These are phyloP conservation scores for Thera obeliscata DNA, from an alignment of 2,888 invertebrate genomes.

Conservation along the genomic window DNA sequence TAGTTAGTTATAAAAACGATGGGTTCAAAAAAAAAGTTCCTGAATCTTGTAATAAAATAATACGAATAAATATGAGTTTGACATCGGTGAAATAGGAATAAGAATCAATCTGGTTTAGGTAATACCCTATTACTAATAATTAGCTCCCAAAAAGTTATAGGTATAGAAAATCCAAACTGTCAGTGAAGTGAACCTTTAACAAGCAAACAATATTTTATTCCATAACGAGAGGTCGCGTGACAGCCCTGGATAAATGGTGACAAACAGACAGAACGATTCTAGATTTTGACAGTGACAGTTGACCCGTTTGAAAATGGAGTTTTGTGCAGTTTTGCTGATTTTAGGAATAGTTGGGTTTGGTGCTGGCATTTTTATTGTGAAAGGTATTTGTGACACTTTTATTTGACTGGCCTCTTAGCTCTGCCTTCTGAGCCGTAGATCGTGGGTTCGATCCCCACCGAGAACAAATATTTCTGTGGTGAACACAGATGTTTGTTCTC, in stretches of 20 bases:
- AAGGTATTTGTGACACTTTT: conserved; percentile 53
- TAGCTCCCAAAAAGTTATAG: too few species aligned
- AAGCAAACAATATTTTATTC: background rate
- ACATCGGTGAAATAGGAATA: too few species aligned
- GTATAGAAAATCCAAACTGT: background rate
- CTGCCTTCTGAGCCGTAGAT: too few species aligned
- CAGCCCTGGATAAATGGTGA: conserved; percentile 46
- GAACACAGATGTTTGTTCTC: too few species aligned
- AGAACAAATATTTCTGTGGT: too few species aligned
- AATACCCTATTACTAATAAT: too few species aligned
- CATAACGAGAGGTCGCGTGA: conserved; percentile 56
- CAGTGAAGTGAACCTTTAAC: conserved; percentile 8
- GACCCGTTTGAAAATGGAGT: conserved; percentile 34
- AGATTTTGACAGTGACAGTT: conserved; percentile 40
- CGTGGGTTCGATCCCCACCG: too few species aligned
- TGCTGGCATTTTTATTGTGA: conserved; percentile 59
- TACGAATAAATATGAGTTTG: too few species aligned
- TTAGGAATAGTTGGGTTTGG: conserved; percentile 50
- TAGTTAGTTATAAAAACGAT: too few species aligned
- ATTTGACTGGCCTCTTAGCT: background rate
- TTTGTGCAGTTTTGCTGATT: conserved; percentile 45
- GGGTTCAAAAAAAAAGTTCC: too few species aligned
- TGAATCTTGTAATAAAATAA: too few species aligned
- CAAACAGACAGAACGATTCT: conserved; percentile 46
- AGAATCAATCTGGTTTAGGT: too few species aligned